A percentile compares a stretch with the other conserved stretches of the same genome.
Evolutionary conservation across 2,888 invertebrate genomes (phyloP).

Genomic region (Loripinus fragilis): DNA sequence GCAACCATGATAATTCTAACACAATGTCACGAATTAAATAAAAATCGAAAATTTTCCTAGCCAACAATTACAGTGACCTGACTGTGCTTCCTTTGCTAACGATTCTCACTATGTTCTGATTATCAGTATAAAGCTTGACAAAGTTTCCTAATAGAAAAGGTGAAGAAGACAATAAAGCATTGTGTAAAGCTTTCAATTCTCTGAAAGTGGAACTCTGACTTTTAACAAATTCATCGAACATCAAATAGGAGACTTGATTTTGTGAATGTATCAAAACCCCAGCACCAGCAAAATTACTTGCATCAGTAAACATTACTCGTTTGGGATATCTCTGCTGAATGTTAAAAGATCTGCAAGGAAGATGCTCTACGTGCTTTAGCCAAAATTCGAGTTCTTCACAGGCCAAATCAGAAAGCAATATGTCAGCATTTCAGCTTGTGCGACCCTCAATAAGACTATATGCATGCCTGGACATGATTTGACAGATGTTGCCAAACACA

Average conservation of each 20-base stretch:
- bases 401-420: background rate
- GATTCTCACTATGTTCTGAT: constrained; percentile 24
- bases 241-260: too few species aligned
- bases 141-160: constrained; percentile 19
- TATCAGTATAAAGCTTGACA: constrained; percentile 22
- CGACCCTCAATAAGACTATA: background rate
- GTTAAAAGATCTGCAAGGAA: too few species aligned
- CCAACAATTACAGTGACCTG: too few species aligned
- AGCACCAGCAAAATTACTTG: constrained; percentile 28
- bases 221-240: too few species aligned
- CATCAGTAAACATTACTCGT: constrained; percentile 25
- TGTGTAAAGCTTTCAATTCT: too few species aligned
- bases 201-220: too few species aligned
- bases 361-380: too few species aligned
- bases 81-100: too few species aligned
- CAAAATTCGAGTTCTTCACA: constrained; percentile 23
- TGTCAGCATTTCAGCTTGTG: background rate
- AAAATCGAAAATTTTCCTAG: too few species aligned
- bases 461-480: too few species aligned
- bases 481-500: constrained; percentile 26
- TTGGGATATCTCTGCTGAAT: background rate
- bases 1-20: constrained; percentile 18
- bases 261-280: constrained; percentile 21
- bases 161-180: too few species aligned
- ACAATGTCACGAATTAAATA: background rate